Evolutionary conservation across 2,113 vertebrate species (phyloP).

Genomic region (Agapornis roseicollis): DNA sequence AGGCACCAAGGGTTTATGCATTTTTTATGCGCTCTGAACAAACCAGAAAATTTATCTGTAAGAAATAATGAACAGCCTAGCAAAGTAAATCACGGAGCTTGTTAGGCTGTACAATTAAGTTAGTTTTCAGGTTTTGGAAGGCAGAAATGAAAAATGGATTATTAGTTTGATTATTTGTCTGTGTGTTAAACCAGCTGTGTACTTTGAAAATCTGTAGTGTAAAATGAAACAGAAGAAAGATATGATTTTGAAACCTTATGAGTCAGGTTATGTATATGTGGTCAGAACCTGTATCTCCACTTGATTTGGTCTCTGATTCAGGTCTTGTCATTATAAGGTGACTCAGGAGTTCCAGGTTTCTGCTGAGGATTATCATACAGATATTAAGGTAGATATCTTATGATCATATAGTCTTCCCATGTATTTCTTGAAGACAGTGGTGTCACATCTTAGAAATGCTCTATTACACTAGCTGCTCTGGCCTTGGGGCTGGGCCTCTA

Average conservation of each 20-base stretch:
- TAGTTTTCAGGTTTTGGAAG: slow-evolving; percentile 49
- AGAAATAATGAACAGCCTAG: slow-evolving; percentile 45
- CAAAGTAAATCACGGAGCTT: slow-evolving; percentile 19
- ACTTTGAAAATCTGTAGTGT: not conserved
- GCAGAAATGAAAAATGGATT: not conserved
- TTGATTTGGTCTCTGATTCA: not conserved
- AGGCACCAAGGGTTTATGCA: slow-evolving; percentile 30
- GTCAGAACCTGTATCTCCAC: not conserved
- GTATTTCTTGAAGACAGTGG: not conserved
- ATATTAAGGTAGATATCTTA: not conserved
- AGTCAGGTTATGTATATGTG: not conserved
- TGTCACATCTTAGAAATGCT: not conserved
- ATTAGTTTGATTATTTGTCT: not conserved
- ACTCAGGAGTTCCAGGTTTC: not conserved
- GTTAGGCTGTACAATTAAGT: slow-evolving; percentile 24
- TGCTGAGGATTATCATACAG: not conserved
- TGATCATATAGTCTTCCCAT: not conserved
- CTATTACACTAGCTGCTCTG: not conserved
- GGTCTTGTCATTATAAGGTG: not conserved
- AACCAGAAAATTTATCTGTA: slow-evolving; percentile 32
- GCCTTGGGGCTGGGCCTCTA: not conserved
- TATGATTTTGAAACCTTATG: not conserved
- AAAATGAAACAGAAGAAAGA: not conserved
- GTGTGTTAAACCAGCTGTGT: slow-evolving; percentile 12
- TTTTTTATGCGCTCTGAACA: slow-evolving; percentile 58